These are phyloP conservation scores for Zonitis immaculata DNA, from an alignment of 2,888 invertebrate genomes.

Conservation along the genomic window DNA sequence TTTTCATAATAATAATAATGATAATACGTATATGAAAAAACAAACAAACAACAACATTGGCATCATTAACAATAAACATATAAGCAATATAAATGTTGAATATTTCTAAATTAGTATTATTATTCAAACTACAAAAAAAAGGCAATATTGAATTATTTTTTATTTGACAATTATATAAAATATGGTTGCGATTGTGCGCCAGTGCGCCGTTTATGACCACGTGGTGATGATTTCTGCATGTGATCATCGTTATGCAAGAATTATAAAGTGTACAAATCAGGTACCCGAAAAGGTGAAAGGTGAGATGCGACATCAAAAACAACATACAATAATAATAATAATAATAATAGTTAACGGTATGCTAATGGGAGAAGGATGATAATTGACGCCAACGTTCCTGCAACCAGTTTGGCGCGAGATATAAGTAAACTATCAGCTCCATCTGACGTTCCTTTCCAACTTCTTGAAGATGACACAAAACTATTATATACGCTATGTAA, in stretches of 20 bases:
- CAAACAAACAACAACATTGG: no score
- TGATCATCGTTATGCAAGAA: conserved; percentile 16
- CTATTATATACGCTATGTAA: conserved; percentile 39
- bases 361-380: background rate
- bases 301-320: conserved; percentile 4
- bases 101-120: no score
- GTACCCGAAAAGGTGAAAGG: conserved; percentile 12
- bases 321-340: background rate
- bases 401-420: conserved; percentile 33
- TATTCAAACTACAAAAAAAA: no score
- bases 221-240: conserved; percentile 15
- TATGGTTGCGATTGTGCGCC: conserved; percentile 23
- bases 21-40: no score
- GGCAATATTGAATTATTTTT: no score
- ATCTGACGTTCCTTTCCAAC: conserved; percentile 25
- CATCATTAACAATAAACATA: no score
- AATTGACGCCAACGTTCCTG: conserved; percentile 25
- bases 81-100: no score
- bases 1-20: background rate
- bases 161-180: conserved; percentile 22
- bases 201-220: conserved; percentile 22
- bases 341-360: background rate
- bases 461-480: conserved; percentile 32
- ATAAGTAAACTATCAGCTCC: conserved; percentile 29
- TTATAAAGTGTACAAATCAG: background rate